These are phyloP conservation scores for Pararge aegeria DNA, from an alignment of 1,140 invertebrate genomes.

Conservation along the genomic window DNA sequence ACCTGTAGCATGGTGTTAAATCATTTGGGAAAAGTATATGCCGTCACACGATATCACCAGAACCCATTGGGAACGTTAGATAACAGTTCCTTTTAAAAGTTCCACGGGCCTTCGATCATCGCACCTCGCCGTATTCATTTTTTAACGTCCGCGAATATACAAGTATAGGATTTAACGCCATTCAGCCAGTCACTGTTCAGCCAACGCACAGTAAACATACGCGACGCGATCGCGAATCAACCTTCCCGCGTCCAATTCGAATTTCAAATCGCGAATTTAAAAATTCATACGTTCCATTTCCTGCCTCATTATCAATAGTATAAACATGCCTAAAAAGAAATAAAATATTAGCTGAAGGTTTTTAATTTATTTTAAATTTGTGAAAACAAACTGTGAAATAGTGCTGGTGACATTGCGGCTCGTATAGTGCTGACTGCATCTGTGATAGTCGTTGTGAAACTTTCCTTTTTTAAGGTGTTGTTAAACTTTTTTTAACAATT, in stretches of 20 bases:
- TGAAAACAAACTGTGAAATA: constrained; percentile 54
- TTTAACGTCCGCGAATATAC: constrained; percentile 74
- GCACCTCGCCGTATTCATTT: constrained; percentile 68
- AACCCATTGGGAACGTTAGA: constrained; percentile 55
- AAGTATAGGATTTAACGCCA: constrained; percentile 58
- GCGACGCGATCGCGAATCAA: constrained; percentile 50
- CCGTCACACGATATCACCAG: constrained; percentile 33
- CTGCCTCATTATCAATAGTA: constrained; percentile 30
- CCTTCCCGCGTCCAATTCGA: constrained; percentile 66
- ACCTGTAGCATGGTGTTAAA: background rate
- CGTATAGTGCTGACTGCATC: constrained; percentile 52
- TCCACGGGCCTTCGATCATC: constrained; percentile 64
- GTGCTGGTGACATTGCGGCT: constrained; percentile 52
- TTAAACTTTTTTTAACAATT: constrained; percentile 45
- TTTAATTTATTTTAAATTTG: constrained; percentile 23
- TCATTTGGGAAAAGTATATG: constrained; percentile 26
- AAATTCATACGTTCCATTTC: constrained; percentile 40
- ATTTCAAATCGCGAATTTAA: constrained; percentile 37
- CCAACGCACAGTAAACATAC: constrained; percentile 57
- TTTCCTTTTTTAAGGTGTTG: constrained; percentile 39
- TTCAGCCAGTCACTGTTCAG: constrained; percentile 66
- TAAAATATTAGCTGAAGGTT: constrained; percentile 31
- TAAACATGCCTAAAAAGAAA: constrained; percentile 77
- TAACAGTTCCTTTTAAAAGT: constrained; percentile 68
- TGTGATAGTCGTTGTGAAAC: constrained; percentile 74